These are phyloP conservation scores for Apoda limacodes DNA, from an alignment of 2,888 invertebrate species.

Conservation along the genomic window DNA sequence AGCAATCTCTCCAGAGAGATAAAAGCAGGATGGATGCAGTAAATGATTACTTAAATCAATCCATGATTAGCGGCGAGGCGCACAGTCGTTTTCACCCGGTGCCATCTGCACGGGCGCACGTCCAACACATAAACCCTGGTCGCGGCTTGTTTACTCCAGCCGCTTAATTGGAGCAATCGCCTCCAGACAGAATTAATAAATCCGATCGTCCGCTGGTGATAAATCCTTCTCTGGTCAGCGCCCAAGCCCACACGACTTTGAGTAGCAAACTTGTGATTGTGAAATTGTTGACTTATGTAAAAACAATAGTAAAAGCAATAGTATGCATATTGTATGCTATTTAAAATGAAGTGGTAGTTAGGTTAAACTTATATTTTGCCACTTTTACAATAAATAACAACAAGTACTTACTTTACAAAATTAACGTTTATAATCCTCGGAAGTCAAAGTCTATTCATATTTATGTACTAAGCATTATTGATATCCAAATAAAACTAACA, in stretches of 20 bases:
- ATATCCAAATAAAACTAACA: too few species aligned
- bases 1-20: too few species aligned
- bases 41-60: too few species aligned
- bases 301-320: conserved; percentile 1
- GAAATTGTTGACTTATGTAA: not conserved
- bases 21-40: too few species aligned
- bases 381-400: too few species aligned
- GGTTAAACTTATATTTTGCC: too few species aligned
- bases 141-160: conserved; percentile 50
- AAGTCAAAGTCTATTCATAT: too few species aligned
- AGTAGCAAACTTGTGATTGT: conserved; percentile 1
- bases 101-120: conserved; percentile 15
- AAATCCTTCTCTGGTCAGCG: conserved; percentile 37
- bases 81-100: conserved; percentile 25
- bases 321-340: too few species aligned
- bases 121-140: conserved; percentile 39
- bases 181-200: conserved; percentile 57
- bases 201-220: conserved; percentile 43
- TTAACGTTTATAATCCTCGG: too few species aligned
- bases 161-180: conserved; percentile 61
- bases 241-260: conserved; percentile 32
- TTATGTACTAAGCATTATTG: too few species aligned
- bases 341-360: too few species aligned
- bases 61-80: conserved; percentile 39
- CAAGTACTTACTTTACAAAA: too few species aligned